phyloP scores from a whole-genome alignment of 2,797 vertebrate species.

The Bovichtus variegatus region DNA sequence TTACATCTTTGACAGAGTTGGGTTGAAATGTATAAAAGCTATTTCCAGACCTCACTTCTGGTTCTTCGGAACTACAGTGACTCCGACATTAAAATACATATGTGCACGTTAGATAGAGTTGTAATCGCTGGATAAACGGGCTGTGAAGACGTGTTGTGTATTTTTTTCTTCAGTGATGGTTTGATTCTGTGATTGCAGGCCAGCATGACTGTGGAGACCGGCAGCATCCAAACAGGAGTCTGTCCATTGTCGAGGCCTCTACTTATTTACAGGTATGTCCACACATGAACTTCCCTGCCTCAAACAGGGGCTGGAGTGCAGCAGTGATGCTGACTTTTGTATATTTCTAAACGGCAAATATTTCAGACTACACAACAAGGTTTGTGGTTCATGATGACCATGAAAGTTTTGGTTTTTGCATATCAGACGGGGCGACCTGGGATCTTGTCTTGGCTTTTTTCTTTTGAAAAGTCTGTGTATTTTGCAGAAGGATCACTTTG shows the following conservation, averaged over 20 bases:
- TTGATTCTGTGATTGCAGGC: slow-evolving; percentile 80
- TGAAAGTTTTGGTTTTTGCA: neutral
- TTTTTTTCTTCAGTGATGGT: neutral
- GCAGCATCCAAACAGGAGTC: slow-evolving; percentile 86
- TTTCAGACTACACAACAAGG: neutral
- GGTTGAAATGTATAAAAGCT: neutral
- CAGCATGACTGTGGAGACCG: slow-evolving; percentile 94
- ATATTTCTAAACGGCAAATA: neutral
- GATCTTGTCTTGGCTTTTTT: neutral
- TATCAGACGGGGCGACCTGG: neutral
- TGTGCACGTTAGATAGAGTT: no score
- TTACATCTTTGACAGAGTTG: neutral
- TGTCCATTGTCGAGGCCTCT: slow-evolving; percentile 90
- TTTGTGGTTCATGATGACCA: neutral
- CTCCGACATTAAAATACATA: neutral
- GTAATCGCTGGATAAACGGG: neutral
- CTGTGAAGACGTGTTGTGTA: neutral
- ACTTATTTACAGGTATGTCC: slow-evolving; percentile 89
- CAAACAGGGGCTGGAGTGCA: neutral
- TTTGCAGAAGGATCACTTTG: neutral
- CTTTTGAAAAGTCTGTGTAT: neutral
- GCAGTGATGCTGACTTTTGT: neutral
- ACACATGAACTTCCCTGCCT: neutral
- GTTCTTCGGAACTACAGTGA: neutral
- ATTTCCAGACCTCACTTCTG: neutral